Base-by-base conservation (phyloP, 2,797 vertebrate species). In the Periparus ater region DNA sequence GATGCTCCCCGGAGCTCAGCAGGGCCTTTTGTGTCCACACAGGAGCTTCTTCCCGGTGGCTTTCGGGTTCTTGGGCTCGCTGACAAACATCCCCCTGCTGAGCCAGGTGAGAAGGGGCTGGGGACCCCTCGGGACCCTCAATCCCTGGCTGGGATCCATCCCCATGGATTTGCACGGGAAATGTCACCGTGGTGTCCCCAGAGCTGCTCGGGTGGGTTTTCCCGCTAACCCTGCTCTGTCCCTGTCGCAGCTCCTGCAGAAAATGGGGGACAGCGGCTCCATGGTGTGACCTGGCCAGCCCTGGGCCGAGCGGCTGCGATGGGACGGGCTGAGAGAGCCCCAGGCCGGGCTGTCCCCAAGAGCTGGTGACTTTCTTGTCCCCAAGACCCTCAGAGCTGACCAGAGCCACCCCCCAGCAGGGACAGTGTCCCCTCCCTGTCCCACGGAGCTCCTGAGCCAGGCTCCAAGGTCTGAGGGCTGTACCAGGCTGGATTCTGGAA, bases 31-130 rank as follows among this genome's bases (percentile, higher is more conserved):
- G 6, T 47, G 44, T 80, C 8, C 27, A 2, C 53, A 29, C 94
- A 99, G 99, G 97, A 98, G 98, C 15, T 99, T 99, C 94, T 98
- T 99, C 72, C 99, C 99, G 0, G 95, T 98, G 88, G 98, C 75
- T 32, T 97, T 98, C 29, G 98, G 98, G 74, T 99, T 99, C 91
- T 89, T 99, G 80, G 97, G 98, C 73, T 97, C 97, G 0, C n/a
- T 98, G 63, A 80, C 92, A 12, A 98, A 98, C 91, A 97, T 98
- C 81, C 98, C 98, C 2, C 88, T 98, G 91, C 97, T 99, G 86
- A 98, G 89, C 68, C 83, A 76, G 96, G 99, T 99, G 96, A 98
- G 98, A 63, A 29, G 68, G 51, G 44, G 19, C 21, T 25, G 60
- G 9, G n/a, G 32, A 23, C 15, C 30, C 54, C 44, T 21, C 3